Percentiles rank a stretch among this genome's conserved stretches.
Evolutionary conservation across 2,888 invertebrate species (phyloP).

Genomic region (Ornithoptera alexandrae): DNA sequence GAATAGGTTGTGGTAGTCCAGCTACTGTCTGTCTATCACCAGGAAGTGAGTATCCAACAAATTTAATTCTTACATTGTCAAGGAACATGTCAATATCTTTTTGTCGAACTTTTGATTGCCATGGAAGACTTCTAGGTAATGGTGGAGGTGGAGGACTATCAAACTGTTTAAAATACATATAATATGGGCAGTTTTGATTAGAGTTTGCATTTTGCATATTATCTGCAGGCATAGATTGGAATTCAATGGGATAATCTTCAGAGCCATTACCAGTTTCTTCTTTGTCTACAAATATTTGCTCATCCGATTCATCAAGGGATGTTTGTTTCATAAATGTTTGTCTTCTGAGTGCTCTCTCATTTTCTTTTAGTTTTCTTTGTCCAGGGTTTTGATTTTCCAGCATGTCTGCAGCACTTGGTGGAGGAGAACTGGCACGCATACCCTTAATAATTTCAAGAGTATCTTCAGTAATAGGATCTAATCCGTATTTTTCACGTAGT

Average conservation of each 20-base stretch:
- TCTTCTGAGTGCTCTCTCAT: conserved; percentile 84
- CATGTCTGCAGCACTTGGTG: conserved; percentile 94
- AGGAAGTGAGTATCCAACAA: conserved; percentile 95
- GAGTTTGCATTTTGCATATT: conserved; percentile 58
- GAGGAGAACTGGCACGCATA: conserved; percentile 97
- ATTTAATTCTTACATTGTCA: conserved; percentile 94
- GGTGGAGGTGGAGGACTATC: conserved; percentile 74
- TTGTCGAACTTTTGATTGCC: conserved; percentile 97
- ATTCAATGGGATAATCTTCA: conserved; percentile 82
- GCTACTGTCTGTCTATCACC: conserved; percentile 94
- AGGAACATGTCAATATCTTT: conserved; percentile 96
- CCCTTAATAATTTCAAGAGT: conserved; percentile 95
- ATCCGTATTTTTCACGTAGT: conserved; percentile 84
- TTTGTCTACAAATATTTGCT: conserved; percentile 86
- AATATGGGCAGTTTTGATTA: conserved; percentile 64
- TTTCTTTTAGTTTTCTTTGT: conserved; percentile 77
- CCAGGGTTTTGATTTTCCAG: conserved; percentile 91
- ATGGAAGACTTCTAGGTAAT: conserved; percentile 87
- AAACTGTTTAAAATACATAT: conserved; percentile 70
- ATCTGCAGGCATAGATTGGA: conserved; percentile 75
- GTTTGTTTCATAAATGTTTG: conserved; percentile 94
- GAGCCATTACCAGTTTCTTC: conserved; percentile 82
- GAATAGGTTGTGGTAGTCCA: conserved; percentile 97
- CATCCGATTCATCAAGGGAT: conserved; percentile 89
- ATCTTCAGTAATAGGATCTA: conserved; percentile 92